Evolutionary conservation across 2,888 invertebrate species (phyloP), one percentile per base, ranked within the genome.

Genomic region (Cyrtodaria siliqua): DNA sequence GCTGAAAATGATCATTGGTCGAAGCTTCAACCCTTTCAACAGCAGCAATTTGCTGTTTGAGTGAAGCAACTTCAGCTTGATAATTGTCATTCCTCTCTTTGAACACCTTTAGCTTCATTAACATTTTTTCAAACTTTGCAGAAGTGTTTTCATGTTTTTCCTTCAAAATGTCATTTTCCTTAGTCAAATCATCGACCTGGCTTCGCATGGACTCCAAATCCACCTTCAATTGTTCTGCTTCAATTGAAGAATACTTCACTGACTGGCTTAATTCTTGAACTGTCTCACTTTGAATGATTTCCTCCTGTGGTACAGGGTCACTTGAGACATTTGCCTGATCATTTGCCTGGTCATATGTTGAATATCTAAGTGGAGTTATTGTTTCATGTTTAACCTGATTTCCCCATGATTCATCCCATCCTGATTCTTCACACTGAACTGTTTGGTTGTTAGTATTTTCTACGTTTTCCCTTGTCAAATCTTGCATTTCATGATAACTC

Each of bases 71-170:
- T 66, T 78, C 72, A 18, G 62, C 60, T 53, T 79, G 75, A 12
- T 76, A 61, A n/a, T 50, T 63, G 23, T 93, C 93, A 85, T 92
- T 93, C 78, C 92, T 93, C 64, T 92, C 93, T 92, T 97, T 97
- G 64, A 97, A 95, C 90, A 97, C 96, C 92, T 97, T 97, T 50
- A 97, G 93, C 92, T 97, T 97, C 87, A 96, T 96, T 84, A 97
- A 94, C 81, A 97, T 82, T 52, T 84, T 86, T 52, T 83, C 82
- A 61, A 79, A 71, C 42, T 84, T 84, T 27, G 69, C 38, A 20
- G 44, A 38, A 27, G 53, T 29, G 2, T 29, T 52, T 20, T 61
- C 33, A 62, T 42, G 14, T 47, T 55, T 60, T 55, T 77, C 69
- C 47, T 29, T 24, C 12, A 62, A 44, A 47, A 33, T 55, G 9